These are phyloP conservation scores for Nettapus auritus DNA, from an alignment of 2,113 vertebrate species.

Conservation along the genomic window DNA sequence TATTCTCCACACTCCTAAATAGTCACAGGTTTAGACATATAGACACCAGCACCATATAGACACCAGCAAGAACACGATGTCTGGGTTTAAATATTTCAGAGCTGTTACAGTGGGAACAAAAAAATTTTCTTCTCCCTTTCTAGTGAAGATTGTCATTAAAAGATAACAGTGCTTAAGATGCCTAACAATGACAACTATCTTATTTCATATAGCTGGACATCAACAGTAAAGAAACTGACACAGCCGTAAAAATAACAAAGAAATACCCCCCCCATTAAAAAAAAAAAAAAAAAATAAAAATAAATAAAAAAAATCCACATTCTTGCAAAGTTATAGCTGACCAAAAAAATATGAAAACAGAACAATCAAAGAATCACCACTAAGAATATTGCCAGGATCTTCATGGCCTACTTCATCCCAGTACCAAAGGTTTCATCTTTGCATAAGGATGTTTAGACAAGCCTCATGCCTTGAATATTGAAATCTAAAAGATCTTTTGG, in stretches of 20 bases:
- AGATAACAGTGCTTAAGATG: not conserved
- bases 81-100: not conserved
- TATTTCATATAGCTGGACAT: not conserved
- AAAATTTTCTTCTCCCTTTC: not conserved
- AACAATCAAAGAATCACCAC: not conserved
- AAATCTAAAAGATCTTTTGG: not conserved
- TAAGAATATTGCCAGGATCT: not conserved
- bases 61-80: not conserved
- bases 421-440: not conserved
- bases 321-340: not conserved
- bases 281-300: not conserved
- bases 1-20: not conserved
- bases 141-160: not conserved
- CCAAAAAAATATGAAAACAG: not conserved
- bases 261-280: not conserved
- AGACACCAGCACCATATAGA: not conserved
- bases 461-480: not conserved
- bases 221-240: not conserved
- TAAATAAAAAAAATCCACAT: not conserved
- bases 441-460: not conserved
- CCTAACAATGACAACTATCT: not conserved
- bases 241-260: not conserved
- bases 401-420: not conserved
- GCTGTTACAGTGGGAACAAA: not conserved
- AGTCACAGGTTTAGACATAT: not conserved